Evolutionary conservation across 2,888 invertebrate genomes (phyloP), one percentile per base, ranked within the genome.

Genomic region (Acanthoscelides obtectus): DNA sequence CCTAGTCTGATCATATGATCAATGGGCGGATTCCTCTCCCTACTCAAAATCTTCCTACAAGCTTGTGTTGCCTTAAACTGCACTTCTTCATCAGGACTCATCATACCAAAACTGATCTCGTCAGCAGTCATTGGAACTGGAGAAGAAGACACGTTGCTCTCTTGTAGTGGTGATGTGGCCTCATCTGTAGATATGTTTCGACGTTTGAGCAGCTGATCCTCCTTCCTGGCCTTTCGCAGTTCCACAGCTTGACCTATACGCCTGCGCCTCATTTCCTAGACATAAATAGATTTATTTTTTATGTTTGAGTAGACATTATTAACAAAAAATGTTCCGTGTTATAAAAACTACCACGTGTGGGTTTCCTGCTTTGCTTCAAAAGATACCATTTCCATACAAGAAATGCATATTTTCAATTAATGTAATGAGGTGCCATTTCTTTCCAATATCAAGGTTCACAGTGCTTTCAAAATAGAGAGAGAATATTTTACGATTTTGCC

Each of bases 1-100:
- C 96, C 97, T 76, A 92, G 90, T 0, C 90, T 83, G 74, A 98
- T 94, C 90, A 98, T 92, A 22, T 90, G 85, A 79, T 94, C 92
- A 79, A 98, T 97, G 0, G 98, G 98, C 0, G 98, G 98, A 85
- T 94, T 94, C 77, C 92, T 91, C 81, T 96, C 96, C 19, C 93
- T 89, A 71, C 97, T 97, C 0, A 98, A 88, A 84, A 95, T 92
- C 80, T 96, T 94, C 5, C 98, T 90, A 6, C 95, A 96, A 0
- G 93, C 91, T 75, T 95, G 93, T 0, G 94, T 94, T 0, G 94
- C 93, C 64, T 87, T 82, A 5, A 94, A 90, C 81, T 92, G 92
- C 3, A 87, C 81, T 0, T 87, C 82, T 22, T 90, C 86, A 82
- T 95, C 93, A 0, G 83, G 79, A 19, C 90, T 90, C 75, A 90